Base-by-base conservation (phyloP, 2,888 invertebrate genomes). In the Arrhopalites spinosus region DNA sequence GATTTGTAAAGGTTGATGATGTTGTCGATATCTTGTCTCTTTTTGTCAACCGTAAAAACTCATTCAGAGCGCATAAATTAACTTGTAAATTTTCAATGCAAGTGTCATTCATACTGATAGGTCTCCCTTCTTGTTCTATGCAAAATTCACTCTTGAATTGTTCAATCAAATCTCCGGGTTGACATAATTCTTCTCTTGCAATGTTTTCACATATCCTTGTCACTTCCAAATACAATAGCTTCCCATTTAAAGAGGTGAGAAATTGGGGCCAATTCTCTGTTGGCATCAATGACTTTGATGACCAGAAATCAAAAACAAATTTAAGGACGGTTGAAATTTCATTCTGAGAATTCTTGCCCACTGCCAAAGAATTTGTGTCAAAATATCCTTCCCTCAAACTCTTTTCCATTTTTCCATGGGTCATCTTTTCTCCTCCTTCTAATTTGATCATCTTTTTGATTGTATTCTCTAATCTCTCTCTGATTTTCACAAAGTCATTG, bases 271-370 rank as follows among this genome's bases (percentile, higher is more conserved):
- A 76, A n/a, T 63, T 73, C 13, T 53, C 50, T 45, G 27, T 15
- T 47, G 73, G 73, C 5, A 78, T 61, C 20, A 29, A 15, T 68
- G 25, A 30, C 7, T 61, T 64, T 11, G 61, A 59, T n/a, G 73
- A 73, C 78, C 78, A 78, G 20, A 78, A 43, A 17, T 56, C 61
- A 5, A 75, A 73, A 15, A 61, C 66, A 11, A 50, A 50, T 29
- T 73, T 75, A 61, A 23, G 68, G 75, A 17, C 27, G 36, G 23
- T 25, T 64, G 5, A 59, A 36, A 36, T 36, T 3, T 36, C 17
- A 13, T 66, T 66, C 23, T 66, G 45, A 11, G 7, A 2, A 43
- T 43, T 11, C 20, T 43, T 25, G 23, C 25, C 25, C 45, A 43
- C 13, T 43, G 13, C 23, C 20, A 66, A 20, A n/a, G 66, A 25